Conservation (phyloP, 2,113 vertebrate genomes). For the Strix aluco region DNA sequence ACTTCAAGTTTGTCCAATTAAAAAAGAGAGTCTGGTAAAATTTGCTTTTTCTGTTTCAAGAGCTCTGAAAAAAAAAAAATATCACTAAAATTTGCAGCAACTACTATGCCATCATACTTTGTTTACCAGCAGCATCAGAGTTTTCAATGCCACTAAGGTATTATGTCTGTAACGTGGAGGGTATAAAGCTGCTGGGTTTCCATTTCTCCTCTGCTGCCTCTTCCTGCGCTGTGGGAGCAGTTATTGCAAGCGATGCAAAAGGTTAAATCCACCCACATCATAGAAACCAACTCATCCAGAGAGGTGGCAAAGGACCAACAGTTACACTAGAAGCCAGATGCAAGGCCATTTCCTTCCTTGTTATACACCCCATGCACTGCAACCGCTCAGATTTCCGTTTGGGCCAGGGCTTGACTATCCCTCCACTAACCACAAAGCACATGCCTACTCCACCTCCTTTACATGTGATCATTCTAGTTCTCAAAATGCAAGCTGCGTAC, state of each 20-base stretch:
- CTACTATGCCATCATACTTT: not conserved
- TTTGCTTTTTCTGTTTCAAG: not conserved
- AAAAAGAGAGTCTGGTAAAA: not conserved
- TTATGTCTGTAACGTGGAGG: not conserved
- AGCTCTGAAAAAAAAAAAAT: not conserved
- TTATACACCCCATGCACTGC: not conserved
- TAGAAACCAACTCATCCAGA: not conserved
- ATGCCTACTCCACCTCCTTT: not conserved
- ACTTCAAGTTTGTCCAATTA: not conserved
- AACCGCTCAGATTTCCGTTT: not conserved
- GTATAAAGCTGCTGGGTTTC: not conserved
- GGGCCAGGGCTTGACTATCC: not conserved
- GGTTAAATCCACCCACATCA: conserved; percentile 14
- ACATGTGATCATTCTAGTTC: not conserved
- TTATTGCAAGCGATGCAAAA: not conserved
- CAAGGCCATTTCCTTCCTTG: conserved; percentile 44
- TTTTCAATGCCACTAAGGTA: not conserved
- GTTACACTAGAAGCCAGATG: not conserved
- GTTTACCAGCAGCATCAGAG: not conserved
- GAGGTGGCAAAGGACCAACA: conserved; percentile 16
- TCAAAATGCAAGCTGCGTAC: not conserved
- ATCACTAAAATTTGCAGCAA: not conserved
- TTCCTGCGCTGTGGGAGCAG: not conserved
- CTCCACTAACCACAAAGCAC: conserved; percentile 14
- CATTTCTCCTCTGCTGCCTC: not conserved